Percentiles rank a stretch among this genome's conserved stretches.
These are phyloP conservation scores for Hylyphantes graminicola DNA, from an alignment of 1,140 invertebrate genomes.

Conservation along the genomic window DNA sequence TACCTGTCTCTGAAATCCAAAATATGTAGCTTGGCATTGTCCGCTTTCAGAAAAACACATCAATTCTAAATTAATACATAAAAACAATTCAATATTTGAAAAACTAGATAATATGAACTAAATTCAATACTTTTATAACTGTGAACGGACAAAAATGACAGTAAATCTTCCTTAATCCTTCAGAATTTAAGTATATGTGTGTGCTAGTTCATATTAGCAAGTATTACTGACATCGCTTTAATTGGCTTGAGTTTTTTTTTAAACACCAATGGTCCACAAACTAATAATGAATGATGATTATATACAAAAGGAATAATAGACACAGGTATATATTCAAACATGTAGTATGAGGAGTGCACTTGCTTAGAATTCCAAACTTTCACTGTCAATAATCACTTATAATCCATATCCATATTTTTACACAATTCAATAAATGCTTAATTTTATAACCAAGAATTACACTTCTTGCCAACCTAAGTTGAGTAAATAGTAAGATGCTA, in stretches of 20 bases:
- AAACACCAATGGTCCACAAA: too few species aligned
- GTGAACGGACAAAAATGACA: not conserved
- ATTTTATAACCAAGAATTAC: too few species aligned
- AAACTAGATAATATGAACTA: not conserved
- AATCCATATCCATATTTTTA: not conserved
- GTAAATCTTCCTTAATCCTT: not conserved
- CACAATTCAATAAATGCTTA: not conserved
- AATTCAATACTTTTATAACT: not conserved
- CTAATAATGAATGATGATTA: too few species aligned
- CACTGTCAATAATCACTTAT: not conserved
- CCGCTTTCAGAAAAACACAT: slow-evolving; percentile 26
- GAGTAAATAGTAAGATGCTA: too few species aligned
- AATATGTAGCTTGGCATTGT: slow-evolving; percentile 21
- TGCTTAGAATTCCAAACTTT: too few species aligned
- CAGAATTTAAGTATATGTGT: not conserved
- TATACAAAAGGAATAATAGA: too few species aligned
- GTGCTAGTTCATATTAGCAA: not conserved
- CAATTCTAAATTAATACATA: slow-evolving; percentile 1
- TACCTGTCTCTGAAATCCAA: slow-evolving; percentile 33
- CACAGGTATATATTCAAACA: too few species aligned
- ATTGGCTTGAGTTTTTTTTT: not conserved
- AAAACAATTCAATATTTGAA: not conserved
- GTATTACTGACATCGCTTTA: not conserved
- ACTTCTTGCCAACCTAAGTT: too few species aligned
- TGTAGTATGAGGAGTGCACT: too few species aligned